Evolutionary conservation across 2,888 invertebrate genomes (phyloP).

Genomic region (Nephrotoma guestfalica): DNA sequence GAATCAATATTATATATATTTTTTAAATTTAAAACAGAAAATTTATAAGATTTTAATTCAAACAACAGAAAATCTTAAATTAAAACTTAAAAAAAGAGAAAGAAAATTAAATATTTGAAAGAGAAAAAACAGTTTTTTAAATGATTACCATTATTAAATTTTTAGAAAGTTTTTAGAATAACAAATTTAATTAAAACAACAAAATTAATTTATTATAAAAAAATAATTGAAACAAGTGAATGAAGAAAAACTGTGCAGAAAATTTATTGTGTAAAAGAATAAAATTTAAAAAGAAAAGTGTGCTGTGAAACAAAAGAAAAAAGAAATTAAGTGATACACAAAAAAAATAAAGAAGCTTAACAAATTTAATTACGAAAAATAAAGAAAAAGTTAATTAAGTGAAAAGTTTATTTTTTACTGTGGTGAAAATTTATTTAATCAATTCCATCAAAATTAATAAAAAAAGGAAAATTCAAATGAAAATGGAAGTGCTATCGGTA

Average conservation of each 20-base stretch:
- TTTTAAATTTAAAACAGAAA: not conserved
- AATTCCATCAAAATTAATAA: slow-evolving; percentile 3
- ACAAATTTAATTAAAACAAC: not conserved
- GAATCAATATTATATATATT: not conserved
- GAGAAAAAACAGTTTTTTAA: not conserved
- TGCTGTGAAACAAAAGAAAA: slow-evolving; percentile 1
- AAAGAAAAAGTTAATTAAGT: not conserved
- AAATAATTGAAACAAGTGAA: not conserved
- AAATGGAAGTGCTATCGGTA: slow-evolving; percentile 69
- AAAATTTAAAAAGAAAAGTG: not conserved
- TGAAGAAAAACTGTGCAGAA: not conserved
- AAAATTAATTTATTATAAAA: not conserved
- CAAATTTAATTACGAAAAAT: not conserved
- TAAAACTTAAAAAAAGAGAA: not conserved
- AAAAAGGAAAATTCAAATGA: slow-evolving; percentile 23
- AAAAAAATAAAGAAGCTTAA: not conserved
- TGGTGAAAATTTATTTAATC: not conserved
- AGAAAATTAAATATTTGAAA: not conserved
- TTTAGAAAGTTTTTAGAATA: slow-evolving; percentile 2
- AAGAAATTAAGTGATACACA: not conserved
- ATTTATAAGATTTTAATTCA: not conserved
- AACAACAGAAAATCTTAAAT: not conserved
- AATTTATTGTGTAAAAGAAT: not conserved
- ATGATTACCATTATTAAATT: not conserved
- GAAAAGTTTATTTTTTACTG: not conserved